phyloP scores from a whole-genome alignment of 2,888 invertebrate species.

The Eupeodes latifasciatus region DNA sequence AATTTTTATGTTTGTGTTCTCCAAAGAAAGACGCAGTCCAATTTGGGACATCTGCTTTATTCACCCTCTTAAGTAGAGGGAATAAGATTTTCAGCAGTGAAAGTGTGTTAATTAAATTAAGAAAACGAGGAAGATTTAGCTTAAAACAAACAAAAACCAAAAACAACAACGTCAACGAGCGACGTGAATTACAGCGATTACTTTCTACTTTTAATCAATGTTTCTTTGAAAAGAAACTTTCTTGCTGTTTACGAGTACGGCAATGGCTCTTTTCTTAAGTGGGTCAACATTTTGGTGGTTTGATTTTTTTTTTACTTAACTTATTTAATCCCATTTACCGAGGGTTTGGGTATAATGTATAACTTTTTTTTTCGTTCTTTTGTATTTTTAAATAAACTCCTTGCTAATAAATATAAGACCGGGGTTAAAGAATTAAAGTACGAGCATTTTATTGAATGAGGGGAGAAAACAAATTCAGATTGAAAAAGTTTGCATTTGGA shows the following conservation, averaged over 20 bases:
- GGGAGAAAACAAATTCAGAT: conserved; percentile 23
- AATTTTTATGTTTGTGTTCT: conserved; percentile 20
- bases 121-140: conserved; percentile 27
- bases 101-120: conserved; percentile 67
- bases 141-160: background rate
- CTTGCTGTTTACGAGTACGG: background rate
- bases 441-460: conserved; percentile 1
- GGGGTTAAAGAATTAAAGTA: background rate
- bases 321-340: conserved; percentile 10
- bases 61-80: conserved; percentile 34
- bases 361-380: conserved; percentile 8
- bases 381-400: conserved; percentile 12
- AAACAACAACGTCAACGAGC: background rate
- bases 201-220: conserved; percentile 66
- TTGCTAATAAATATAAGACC: conserved; percentile 11
- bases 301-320: conserved; percentile 18
- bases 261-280: conserved; percentile 30
- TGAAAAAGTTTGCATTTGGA: conserved; percentile 31
- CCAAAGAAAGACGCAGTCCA: conserved; percentile 50
- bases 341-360: background rate
- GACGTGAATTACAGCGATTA: conserved; percentile 39
- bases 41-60: conserved; percentile 62
- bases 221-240: conserved; percentile 14
- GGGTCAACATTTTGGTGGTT: conserved; percentile 48
- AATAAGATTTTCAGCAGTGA: conserved; percentile 33